A percentile compares a stretch with the other conserved stretches of the same genome.
These are phyloP conservation scores for Phoxinus dragarum DNA, from an alignment of 2,797 vertebrate genomes.

Conservation along the genomic window DNA sequence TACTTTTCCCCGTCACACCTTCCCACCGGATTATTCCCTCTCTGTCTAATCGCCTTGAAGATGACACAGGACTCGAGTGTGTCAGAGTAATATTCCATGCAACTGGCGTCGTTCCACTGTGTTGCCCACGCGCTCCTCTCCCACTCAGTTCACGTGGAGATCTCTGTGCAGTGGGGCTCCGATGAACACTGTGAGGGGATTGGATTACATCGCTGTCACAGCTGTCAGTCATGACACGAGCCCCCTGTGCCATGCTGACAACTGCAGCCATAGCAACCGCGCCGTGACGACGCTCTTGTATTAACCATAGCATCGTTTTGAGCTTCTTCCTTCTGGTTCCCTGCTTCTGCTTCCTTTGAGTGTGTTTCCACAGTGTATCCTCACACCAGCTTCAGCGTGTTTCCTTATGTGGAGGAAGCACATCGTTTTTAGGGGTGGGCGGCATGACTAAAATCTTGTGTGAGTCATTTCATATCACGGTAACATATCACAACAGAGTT, in stretches of 20 bases:
- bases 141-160: constrained; percentile 39
- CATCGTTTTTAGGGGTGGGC: constrained; percentile 22
- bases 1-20: background rate
- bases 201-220: constrained; percentile 74
- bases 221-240: constrained; percentile 66
- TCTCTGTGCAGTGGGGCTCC: constrained; percentile 60
- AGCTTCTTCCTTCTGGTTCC: constrained; percentile 36
- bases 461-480: constrained; percentile 7
- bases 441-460: background rate
- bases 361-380: constrained; percentile 9
- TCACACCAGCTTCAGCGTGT: constrained; percentile 11
- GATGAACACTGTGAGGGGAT: constrained; percentile 65
- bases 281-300: constrained; percentile 65
- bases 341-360: constrained; percentile 18
- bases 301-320: constrained; percentile 55
- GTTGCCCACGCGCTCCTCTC: constrained; percentile 43
- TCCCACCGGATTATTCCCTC: constrained; percentile 5
- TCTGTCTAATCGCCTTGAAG: constrained; percentile 7
- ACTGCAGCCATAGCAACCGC: constrained; percentile 74
- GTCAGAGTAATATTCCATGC: constrained; percentile 17
- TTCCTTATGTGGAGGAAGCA: constrained; percentile 48
- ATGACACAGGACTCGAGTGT: background rate
- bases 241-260: constrained; percentile 66
- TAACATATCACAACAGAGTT: background rate
- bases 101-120: constrained; percentile 8